Base-by-base conservation (phyloP, 2,797 vertebrate species). In the Xiphophorus birchmanni region DNA sequence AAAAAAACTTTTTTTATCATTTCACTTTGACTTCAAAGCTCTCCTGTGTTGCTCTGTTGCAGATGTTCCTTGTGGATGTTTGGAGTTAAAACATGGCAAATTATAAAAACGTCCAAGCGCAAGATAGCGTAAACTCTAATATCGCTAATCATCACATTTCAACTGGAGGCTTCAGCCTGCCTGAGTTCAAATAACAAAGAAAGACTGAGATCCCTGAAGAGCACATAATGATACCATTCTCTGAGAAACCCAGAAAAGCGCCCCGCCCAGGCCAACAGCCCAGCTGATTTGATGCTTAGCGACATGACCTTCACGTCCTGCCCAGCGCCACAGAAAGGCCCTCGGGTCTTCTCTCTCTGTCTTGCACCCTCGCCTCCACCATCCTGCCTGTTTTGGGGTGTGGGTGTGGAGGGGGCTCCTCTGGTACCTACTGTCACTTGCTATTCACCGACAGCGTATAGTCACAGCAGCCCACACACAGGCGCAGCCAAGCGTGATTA, bases 291-390 rank as follows among this genome's bases (percentile, higher is more conserved):
- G 92, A 95, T 94, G 91, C 90, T 93, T 83, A 86, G 91, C 74
- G 93, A 95, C 94, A 80, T 93, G 94, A 94, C 94, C 93, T 95
- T 95, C 91, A 91, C 89, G 52, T 93, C 87, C 80, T 81, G 77
- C 84, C 85, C 88, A 69, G 87, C 87, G 44, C 89, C 83, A 76
- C 77, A 35, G 84, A 88, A 91, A 88, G 79, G 79, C 91, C 92
- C 83, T 80, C 26, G 79, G 92, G 90, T 88, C 72, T 84, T 80
- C 84, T 52, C 67, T 75, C 71, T 29, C 82, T 35, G 75, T 81
- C 77, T 75, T 45, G 75, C 76, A 50, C 82, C 60, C 78, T 71
- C 81, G 73, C 73, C 78, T 80, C 87, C 79, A 77, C 80, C 81
- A 44, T 1, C 35, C 81, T 71, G 77, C 73, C 81, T 82, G 47